Base-by-base conservation (phyloP, 1,140 invertebrate species). In the Gryllus bimaculatus region DNA sequence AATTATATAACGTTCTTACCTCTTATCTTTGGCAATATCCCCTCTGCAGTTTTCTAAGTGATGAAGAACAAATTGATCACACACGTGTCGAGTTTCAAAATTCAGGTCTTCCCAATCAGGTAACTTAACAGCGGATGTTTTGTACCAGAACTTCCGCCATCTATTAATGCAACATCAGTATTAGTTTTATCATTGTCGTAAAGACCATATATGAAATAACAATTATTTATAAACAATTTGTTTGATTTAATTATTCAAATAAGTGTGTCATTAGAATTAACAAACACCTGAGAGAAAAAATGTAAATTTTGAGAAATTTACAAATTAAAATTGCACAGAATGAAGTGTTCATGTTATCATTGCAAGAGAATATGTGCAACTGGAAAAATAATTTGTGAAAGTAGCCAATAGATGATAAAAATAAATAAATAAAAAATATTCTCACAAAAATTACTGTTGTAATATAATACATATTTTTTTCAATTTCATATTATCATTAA, bases 61-160 rank as follows among this genome's bases (percentile, higher is more conserved):
- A 85, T 96, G 94, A 48, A 89, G 92, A 26, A 90, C 90, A 86
- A 98, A 98, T 84, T 97, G 94, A 81, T 97, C 94, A 83, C 96
- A 96, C 75, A 95, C 91, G 80, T 93, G 90, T 83, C 89, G 92
- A 0, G 93, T 94, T 85, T 96, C 93, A 20, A 90, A 87, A 75
- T 90, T 90, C 7, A 97, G 83, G 75, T 95, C 91, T 75, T 93
- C 91, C 84, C 92, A 90, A 7, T 90, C 84, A 3, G 95, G 94
- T 73, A 96, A 83, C 18, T 88, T 87, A 1, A 95, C 85, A 7
- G 90, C 88, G 82, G 93, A 91, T 18, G 90, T 90, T 20, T 93
- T 92, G 84, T 92, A 91, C 80, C 86, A 83, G n/a, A 86, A 82
- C 73, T 86, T 84, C 74, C 87, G 84, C 85, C 87, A 86, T 82